Percentiles rank a stretch among this genome's conserved stretches.
Conservation (phyloP, 2,797 vertebrate genomes). For the Taeniopygia guttata region DNA sequence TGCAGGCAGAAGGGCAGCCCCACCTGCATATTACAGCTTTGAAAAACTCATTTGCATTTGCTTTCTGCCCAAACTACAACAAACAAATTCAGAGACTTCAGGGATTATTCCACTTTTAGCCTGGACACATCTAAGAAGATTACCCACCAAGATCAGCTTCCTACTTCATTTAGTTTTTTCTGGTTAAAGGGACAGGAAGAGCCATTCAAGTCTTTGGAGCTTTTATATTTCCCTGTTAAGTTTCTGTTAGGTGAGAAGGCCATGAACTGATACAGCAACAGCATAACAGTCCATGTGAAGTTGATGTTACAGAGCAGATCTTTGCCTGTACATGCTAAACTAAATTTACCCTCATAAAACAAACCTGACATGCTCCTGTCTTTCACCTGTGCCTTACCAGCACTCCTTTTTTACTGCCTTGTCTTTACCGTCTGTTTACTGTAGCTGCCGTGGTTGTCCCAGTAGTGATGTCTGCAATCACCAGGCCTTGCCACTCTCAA, state of each 20-base stretch:
- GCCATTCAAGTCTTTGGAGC: neutral
- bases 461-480: neutral
- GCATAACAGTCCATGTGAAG: neutral
- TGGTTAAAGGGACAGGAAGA: constrained; percentile 38
- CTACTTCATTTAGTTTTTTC: constrained; percentile 47
- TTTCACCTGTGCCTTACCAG: neutral
- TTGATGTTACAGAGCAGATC: neutral
- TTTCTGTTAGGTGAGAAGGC: neutral
- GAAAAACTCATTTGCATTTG: constrained; percentile 5
- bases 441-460: neutral
- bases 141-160: constrained; percentile 50
- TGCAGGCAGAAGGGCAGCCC: neutral
- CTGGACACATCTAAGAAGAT: constrained; percentile 57
- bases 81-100: constrained; percentile 26
- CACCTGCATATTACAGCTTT: neutral
- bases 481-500: neutral
- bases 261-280: neutral
- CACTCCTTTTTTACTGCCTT: neutral
- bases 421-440: neutral
- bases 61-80: constrained; percentile 22
- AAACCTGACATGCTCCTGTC: neutral
- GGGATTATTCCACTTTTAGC: constrained; percentile 69
- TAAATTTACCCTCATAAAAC: neutral
- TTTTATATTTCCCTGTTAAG: neutral
- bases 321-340: neutral